A percentile compares a stretch with the other conserved stretches of the same genome.
Conservation (phyloP, 2,888 invertebrate genomes). For the Chalcosyrphus nemorum region DNA sequence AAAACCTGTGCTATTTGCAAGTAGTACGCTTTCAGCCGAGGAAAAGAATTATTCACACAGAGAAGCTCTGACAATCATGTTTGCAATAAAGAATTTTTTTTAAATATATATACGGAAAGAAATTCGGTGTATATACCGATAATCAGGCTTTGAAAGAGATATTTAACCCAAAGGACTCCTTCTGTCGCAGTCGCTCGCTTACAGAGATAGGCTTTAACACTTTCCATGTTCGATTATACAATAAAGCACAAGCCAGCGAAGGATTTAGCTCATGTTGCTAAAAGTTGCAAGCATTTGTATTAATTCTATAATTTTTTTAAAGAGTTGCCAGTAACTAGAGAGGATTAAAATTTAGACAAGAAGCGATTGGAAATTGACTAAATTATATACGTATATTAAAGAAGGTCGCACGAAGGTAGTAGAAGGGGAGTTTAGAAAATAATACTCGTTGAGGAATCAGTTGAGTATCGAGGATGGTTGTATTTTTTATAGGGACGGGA, state of each 20-base stretch:
- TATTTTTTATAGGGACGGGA: constrained; percentile 40
- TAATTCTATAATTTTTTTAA: not conserved
- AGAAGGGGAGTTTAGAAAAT: not conserved
- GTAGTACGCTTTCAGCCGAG: constrained; percentile 18
- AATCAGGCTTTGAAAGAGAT: too few species aligned
- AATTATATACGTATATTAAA: too few species aligned
- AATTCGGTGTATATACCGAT: constrained; percentile 72
- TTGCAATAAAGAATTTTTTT: constrained; percentile 78
- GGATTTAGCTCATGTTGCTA: not conserved
- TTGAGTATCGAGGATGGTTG: constrained; percentile 14
- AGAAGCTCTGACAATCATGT: constrained; percentile 77
- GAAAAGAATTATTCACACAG: constrained; percentile 74
- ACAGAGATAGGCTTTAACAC: not conserved
- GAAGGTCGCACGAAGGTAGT: constrained; percentile 2
- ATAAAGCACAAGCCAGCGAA: not conserved
- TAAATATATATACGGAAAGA: constrained; percentile 78
- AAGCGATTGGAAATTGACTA: too few species aligned
- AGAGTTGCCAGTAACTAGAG: not conserved
- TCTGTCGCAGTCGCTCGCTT: constrained; percentile 9
- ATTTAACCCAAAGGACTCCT: constrained; percentile 41
- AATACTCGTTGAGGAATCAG: not conserved
- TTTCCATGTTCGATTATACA: not conserved
- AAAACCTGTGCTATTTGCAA: constrained; percentile 14
- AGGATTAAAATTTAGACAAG: not conserved
- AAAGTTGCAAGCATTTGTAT: not conserved